Evolutionary conservation across 2,888 invertebrate genomes (phyloP), one percentile per base, ranked within the genome.

Genomic region (Eucera pruinosa): DNA sequence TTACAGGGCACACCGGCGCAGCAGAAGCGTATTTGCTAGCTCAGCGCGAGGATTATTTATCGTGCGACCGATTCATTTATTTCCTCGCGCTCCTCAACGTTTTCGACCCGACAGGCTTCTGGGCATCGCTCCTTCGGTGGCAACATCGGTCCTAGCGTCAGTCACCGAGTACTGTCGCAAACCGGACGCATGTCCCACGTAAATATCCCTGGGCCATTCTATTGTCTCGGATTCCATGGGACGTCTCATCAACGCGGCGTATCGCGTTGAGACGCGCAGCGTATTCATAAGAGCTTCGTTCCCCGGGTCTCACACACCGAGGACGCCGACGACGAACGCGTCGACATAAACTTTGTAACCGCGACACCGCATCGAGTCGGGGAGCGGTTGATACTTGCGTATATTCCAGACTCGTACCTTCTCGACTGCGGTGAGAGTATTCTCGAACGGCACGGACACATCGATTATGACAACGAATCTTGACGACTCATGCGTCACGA

Each of bases 401-500:
- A 82, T 13, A 50, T 90, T 90, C 0, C 13, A 39, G 11, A 54
- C 30, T 43, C 90, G 67, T 0, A 88, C 88, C 18, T 45, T 71
- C 1, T 73, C 72, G 1, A 90, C 70, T 0, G 88, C 87, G 1
- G 30, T 60, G 1, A 58, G 27, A 1, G 78, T 50, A 50, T 90
- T 90, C 58, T 91, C 89, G 48, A 91, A 90, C 0, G 88, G 82
- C 20, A 89, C 81, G 18, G 88, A 61, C 2, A 91, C 85, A 65
- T 91, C 90, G 4, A 90, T 68, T 4, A 91, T 86, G 41, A 50
- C n/a, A n/a, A n/a, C n/a, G n/a, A n/a, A n/a, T n/a, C n/a, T n/a
- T n/a, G n/a, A n/a, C n/a, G n/a, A n/a, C 15, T 88, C 87, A 55
- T 86, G 50, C 43, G 72, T 66, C 0, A 86, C 52, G 20, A 83